These are phyloP conservation scores for Eurytemora carolleeae DNA, from an alignment of 1,140 invertebrate genomes.

Conservation along the genomic window DNA sequence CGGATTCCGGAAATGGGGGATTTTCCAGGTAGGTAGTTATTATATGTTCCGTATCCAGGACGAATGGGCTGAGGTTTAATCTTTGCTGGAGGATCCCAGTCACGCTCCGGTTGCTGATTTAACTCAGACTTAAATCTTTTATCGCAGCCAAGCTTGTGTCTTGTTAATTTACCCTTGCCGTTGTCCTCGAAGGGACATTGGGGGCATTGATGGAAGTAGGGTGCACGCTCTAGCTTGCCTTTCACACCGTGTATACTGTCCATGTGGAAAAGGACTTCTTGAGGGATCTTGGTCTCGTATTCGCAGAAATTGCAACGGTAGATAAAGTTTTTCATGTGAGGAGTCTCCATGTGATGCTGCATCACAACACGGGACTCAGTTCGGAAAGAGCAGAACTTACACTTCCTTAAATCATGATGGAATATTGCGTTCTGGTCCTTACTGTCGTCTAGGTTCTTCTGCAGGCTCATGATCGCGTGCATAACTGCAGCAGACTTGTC, in stretches of 20 bases:
- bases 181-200: constrained; percentile 88
- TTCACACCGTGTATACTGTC: constrained; percentile 62
- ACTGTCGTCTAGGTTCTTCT: constrained; percentile 61
- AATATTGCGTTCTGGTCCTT: constrained; percentile 73
- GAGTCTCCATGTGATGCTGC: constrained; percentile 71
- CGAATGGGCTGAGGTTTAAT: constrained; percentile 38
- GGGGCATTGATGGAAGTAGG: constrained; percentile 70
- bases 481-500: constrained; percentile 21
- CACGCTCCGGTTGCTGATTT: constrained; percentile 57
- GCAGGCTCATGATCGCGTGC: constrained; percentile 50
- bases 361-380: constrained; percentile 68
- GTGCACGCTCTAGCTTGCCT: constrained; percentile 57
- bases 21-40: background rate
- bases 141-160: constrained; percentile 66
- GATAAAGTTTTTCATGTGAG: constrained; percentile 61
- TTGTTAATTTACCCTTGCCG: constrained; percentile 70
- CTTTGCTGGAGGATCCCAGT: constrained; percentile 80
- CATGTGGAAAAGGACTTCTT: constrained; percentile 73
- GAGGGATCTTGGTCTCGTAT: constrained; percentile 56
- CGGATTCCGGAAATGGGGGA: background rate
- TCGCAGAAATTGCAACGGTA: constrained; percentile 58
- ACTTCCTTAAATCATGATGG: constrained; percentile 54
- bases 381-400: constrained; percentile 76
- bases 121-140: constrained; percentile 72
- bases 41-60: constrained; percentile 1